A percentile compares a stretch with the other conserved stretches of the same genome.
These are phyloP conservation scores for Octonoba sinensis DNA, from an alignment of 2,888 invertebrate genomes.

Conservation along the genomic window DNA sequence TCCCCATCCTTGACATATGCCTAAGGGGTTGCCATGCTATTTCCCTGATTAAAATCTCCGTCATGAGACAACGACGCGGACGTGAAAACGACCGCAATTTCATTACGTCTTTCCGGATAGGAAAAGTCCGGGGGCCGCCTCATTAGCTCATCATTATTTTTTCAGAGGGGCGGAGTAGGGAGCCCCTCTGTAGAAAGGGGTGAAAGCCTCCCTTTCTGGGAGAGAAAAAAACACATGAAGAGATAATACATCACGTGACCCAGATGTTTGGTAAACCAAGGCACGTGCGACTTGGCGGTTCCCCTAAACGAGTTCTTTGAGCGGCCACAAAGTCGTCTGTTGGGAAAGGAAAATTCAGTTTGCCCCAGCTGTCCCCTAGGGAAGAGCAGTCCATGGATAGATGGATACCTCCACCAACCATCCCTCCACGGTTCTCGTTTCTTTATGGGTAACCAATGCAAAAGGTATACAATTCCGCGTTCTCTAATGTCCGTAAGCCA, in stretches of 20 bases:
- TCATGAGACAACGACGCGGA: too few species aligned
- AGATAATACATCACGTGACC: constrained; percentile 56
- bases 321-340: constrained; percentile 55
- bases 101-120: too few species aligned
- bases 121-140: background rate
- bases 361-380: constrained; percentile 27
- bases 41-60: too few species aligned
- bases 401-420: background rate
- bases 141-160: constrained; percentile 23
- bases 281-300: constrained; percentile 44
- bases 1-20: too few species aligned
- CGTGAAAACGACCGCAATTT: too few species aligned
- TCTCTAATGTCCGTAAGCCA: constrained; percentile 33
- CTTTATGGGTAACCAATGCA: constrained; percentile 44
- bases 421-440: constrained; percentile 9
- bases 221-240: constrained; percentile 10
- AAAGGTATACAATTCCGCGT: constrained; percentile 22
- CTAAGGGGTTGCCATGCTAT: too few species aligned
- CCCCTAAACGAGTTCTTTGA: constrained; percentile 43
- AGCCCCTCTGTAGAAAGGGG: constrained; percentile 5
- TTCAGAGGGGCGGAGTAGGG: background rate
- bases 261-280: constrained; percentile 64
- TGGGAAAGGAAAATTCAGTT: constrained; percentile 55
- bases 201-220: background rate
- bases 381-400: constrained; percentile 16